Evolutionary conservation across 2,113 vertebrate genomes (phyloP).

Genomic region (Hemiprocne comata): DNA sequence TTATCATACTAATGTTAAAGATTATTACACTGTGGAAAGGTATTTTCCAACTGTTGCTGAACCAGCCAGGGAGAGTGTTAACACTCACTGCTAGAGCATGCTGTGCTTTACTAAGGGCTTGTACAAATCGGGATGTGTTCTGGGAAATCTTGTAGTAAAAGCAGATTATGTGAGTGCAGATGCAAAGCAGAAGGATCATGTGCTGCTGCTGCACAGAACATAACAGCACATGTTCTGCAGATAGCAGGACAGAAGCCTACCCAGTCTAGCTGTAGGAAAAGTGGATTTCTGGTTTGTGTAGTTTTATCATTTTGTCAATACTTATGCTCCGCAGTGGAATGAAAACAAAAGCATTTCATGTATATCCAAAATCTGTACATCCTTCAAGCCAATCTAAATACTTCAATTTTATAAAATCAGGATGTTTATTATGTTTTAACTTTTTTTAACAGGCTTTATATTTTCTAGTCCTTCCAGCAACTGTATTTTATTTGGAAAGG

Average conservation of each 20-base stretch:
- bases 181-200: not conserved
- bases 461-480: not conserved
- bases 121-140: not conserved
- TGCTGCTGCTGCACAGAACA: not conserved
- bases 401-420: not conserved
- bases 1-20: conserved; percentile 3
- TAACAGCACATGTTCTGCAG: not conserved
- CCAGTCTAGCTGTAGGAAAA: not conserved
- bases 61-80: not conserved
- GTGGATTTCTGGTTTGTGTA: not conserved
- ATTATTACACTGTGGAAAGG: not conserved
- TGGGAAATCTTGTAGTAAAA: not conserved
- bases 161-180: not conserved
- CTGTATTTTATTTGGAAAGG: not conserved
- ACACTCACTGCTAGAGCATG: not conserved
- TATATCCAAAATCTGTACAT: not conserved
- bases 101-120: conserved; percentile 14
- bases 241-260: not conserved
- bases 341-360: not conserved
- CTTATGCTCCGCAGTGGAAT: not conserved
- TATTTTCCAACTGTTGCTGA: conserved; percentile 15
- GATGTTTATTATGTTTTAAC: not conserved
- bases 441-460: not conserved
- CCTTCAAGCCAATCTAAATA: not conserved
- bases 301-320: not conserved